Conservation (phyloP, 2,113 vertebrate species). For the Clarias batrachus region DNA sequence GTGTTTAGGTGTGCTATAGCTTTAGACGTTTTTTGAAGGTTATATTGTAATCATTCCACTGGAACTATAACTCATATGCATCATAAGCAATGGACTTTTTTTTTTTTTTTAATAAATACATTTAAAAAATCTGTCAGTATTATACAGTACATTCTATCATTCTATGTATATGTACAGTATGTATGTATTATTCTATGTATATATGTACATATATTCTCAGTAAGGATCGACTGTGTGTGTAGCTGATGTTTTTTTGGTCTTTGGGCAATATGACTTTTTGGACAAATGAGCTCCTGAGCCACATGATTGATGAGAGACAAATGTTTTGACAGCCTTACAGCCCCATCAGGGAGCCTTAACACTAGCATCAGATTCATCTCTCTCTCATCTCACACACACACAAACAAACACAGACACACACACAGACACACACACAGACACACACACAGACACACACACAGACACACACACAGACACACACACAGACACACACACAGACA, state of each 20-base stretch:
- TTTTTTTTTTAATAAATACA: conserved; percentile 10
- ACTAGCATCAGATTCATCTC: conserved; percentile 13
- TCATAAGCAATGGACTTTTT: not conserved
- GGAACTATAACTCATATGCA: not conserved
- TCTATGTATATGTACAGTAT: too few relatives aligned
- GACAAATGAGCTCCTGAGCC: conserved; percentile 34
- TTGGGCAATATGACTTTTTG: conserved; percentile 5
- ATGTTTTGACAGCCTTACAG: conserved; percentile 12
- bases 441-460: too few relatives aligned
- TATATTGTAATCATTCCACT: not conserved
- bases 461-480: too few relatives aligned
- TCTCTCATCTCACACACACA: not conserved
- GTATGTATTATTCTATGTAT: too few relatives aligned
- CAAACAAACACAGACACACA: not conserved
- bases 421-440: too few relatives aligned
- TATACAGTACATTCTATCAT: too few relatives aligned
- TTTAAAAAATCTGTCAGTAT: not conserved
- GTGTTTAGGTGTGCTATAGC: not conserved
- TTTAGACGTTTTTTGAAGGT: not conserved
- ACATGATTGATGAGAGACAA: conserved; percentile 35
- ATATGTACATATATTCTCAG: not conserved
- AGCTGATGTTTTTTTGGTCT: not conserved
- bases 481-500: not conserved
- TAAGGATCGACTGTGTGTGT: not conserved
- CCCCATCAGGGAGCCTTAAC: conserved; percentile 32